Base-by-base conservation (phyloP, 2,113 vertebrate species). In the Gymnobelideus leadbeateri region DNA sequence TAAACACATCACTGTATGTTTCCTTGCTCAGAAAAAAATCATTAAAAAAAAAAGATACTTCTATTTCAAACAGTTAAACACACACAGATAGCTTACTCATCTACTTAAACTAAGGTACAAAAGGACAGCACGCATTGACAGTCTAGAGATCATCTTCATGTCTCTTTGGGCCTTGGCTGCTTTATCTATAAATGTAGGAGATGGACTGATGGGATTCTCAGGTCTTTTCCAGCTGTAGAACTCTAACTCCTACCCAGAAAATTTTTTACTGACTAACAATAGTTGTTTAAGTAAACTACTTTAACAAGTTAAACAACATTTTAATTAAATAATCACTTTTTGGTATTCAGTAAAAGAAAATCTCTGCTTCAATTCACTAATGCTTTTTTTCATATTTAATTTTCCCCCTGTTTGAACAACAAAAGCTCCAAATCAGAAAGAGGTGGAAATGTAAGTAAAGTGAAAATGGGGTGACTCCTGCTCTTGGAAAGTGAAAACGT, bases 11-110 rank as follows among this genome's bases (percentile, higher is more conserved):
- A 53, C 47, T 0, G 49, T 16, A 51, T 16, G 93, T 49, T 94
- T 47, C 3, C 1, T 49, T 7, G 89, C 89, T 96, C n/a, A 77
- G 3, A 92, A 93, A 94, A 37, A 50, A 92, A 90, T 3, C 51
- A 95, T 95, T 51, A 95, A 68, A 84, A 95, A 89, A 96, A 96
- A 95, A 12, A 4, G 8, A 49, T 90, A 46, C n/a, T 96, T 95
- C 23, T 89, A 92, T 89, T 2, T 90, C 47, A 96, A 95, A 51
- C 92, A 55, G 89, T 11, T 93, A 93, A 95, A 93, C 16, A 37
- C 96, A 96, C 51, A 46, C 89, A 91, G 3, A 57, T 21, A 16
- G 54, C 31, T 68, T 68, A n/a, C 31, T 77, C 68, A 77, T n/a
- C 16, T 77, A 77, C 5, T 77, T n/a, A 77, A 77, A 77, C 37